Percentiles rank a stretch among this genome's conserved stretches.
Conservation (phyloP, 2,797 vertebrate genomes). For the Neopelma chrysocephalum region DNA sequence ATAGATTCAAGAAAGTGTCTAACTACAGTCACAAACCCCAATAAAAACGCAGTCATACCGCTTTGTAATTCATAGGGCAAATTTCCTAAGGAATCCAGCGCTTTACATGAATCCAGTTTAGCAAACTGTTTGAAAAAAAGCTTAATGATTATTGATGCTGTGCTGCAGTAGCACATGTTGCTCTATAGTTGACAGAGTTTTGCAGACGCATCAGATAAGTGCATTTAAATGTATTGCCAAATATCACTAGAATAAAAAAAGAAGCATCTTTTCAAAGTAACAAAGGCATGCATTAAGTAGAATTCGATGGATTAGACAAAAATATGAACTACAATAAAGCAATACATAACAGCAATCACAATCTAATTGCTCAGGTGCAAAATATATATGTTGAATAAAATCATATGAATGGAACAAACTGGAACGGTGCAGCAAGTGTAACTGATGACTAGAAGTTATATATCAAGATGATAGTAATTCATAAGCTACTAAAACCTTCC, state of each 20-base stretch:
- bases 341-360: not conserved
- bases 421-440: not conserved
- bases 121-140: not conserved
- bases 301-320: not conserved
- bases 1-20: not conserved
- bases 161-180: not conserved
- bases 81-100: not conserved
- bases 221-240: not conserved
- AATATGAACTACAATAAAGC: not conserved
- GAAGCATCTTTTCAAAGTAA: not conserved
- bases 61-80: not conserved
- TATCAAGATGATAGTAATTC: conserved; percentile 33
- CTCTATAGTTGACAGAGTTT: not conserved
- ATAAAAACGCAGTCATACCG: not conserved
- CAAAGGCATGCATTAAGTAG: not conserved
- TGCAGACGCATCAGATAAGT: not conserved
- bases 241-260: not conserved
- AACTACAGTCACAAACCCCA: not conserved
- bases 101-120: not conserved
- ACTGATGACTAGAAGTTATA: conserved; percentile 22
- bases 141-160: not conserved
- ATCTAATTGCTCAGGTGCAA: conserved; percentile 15
- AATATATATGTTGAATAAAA: not conserved
- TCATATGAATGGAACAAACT: not conserved
- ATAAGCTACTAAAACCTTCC: conserved; percentile 30